A percentile compares a stretch with the other conserved stretches of the same genome.
These are phyloP conservation scores for Procambarus virginalis DNA, from an alignment of 1,140 invertebrate species.

Conservation along the genomic window DNA sequence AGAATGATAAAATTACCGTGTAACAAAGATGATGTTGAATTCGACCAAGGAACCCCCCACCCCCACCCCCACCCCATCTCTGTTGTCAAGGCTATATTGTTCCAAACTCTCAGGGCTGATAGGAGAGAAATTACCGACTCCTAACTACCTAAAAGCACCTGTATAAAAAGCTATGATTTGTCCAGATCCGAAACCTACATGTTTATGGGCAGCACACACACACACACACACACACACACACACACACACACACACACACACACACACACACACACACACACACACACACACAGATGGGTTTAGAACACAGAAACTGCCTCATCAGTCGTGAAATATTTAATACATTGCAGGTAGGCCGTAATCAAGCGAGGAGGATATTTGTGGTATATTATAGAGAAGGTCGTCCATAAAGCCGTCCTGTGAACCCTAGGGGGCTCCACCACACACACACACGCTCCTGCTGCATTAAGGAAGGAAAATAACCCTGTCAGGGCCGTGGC, in stretches of 20 bases:
- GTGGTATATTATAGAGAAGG: background rate
- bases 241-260: background rate
- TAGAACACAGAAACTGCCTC: background rate
- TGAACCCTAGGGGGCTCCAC: no score
- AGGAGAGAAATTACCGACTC: no score
- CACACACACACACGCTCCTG: no score
- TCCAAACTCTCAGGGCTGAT: no score
- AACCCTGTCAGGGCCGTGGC: background rate
- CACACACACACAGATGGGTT: background rate
- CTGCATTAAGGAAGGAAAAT: background rate
- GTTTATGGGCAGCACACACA: background rate
- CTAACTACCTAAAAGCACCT: no score
- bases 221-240: background rate
- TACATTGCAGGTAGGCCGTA: background rate
- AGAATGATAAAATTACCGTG: no score
- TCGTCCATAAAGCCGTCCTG: background rate
- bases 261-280: background rate
- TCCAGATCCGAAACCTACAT: no score
- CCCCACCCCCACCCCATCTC: no score
- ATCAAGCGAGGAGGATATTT: background rate
- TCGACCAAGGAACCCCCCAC: no score
- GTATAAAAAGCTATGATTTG: no score
- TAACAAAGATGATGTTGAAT: no score
- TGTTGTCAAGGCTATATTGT: no score
- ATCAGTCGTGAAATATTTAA: slow-evolving; percentile 1